Evolutionary conservation across 1,140 invertebrate genomes (phyloP).

Genomic region (Zaprionus inermis): DNA sequence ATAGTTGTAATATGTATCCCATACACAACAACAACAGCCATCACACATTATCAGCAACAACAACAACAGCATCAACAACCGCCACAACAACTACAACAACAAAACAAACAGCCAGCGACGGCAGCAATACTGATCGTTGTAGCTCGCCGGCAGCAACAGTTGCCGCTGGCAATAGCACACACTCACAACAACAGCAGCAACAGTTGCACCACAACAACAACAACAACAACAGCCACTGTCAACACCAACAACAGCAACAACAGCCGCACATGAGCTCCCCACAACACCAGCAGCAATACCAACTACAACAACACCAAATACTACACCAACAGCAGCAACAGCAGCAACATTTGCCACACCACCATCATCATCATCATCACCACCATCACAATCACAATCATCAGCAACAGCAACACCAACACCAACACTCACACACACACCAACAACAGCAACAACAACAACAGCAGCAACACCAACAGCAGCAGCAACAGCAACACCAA

Average conservation of each 20-base stretch:
- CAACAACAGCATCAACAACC: slow-evolving; percentile 63
- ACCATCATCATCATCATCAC: slow-evolving; percentile 80
- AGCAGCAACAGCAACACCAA: slow-evolving; percentile 65
- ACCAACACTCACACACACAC: slow-evolving; percentile 27
- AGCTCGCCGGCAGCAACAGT: slow-evolving; percentile 50
- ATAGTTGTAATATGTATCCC: slow-evolving; percentile 88
- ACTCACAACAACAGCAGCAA: slow-evolving; percentile 71
- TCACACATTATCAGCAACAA: slow-evolving; percentile 67
- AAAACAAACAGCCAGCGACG: slow-evolving; percentile 41
- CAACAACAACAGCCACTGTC: slow-evolving; percentile 75
- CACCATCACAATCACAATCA: slow-evolving; percentile 56
- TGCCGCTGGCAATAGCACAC: slow-evolving; percentile 52
- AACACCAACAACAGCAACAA: slow-evolving; percentile 73
- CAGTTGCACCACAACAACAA: slow-evolving; percentile 51
- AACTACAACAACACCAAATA: slow-evolving; percentile 83
- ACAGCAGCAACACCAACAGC: slow-evolving; percentile 69
- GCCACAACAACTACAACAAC: slow-evolving; percentile 64
- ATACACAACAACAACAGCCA: slow-evolving; percentile 84
- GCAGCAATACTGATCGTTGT: slow-evolving; percentile 60
- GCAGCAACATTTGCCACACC: slow-evolving; percentile 83
- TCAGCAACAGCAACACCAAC: slow-evolving; percentile 84
- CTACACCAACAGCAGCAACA: slow-evolving; percentile 80
- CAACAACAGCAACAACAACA: slow-evolving; percentile 60
- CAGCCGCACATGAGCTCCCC: slow-evolving; percentile 68
- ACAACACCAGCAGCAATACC: slow-evolving; percentile 75